Evolutionary conservation across 2,888 invertebrate species (phyloP), one percentile per base, ranked within the genome.

Genomic region (Trichopoda pennipes): DNA sequence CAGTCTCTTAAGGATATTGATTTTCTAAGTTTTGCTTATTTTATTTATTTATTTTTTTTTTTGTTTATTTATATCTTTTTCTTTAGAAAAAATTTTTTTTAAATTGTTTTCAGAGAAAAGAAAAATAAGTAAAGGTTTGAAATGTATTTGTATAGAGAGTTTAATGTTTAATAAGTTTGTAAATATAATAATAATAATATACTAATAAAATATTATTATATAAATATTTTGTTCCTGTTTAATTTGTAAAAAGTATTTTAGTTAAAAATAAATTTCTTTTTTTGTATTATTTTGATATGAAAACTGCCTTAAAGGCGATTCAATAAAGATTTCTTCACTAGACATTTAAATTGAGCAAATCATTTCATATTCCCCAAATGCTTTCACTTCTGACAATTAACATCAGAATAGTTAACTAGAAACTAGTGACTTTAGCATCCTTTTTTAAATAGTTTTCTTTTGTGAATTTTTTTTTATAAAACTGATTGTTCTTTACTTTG

Each of bases 1-100:
- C 82, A 82, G 82, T 82, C 82, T 82, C 82, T 78, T 74, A 81
- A 74, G 60, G 78, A 75, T 78, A 56, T 78, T 51, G 53, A 70
- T 70, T 78, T 75, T 74, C 68, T 73, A 12, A 21, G 53, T 47
- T 68, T 55, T 74, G 4, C 19, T 49, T 38, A 38, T 38, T 38
- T 38, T 32, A 3, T 6, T 3, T 6, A 6, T 32, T 32, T 32
- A 32, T 6, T 32, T 32, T 32, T 32, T 32, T 32, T 8, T 10
- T 38, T n/a, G n/a, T 38, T 38, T 14, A 44, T n/a, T 16, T n/a
- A n/a, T 1, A 4, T 6, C 1, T 1, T 44, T n/a, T 28, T 28
- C 8, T 28, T 28, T 28, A 6, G 16, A 16, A 44, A 44, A n/a
- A n/a, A 16, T 23, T 10, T 19, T 2, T 28, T 53, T 14, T 28